phyloP scores from a whole-genome alignment of 1,140 invertebrate genomes.

The Atopsyche davidsoni region DNA sequence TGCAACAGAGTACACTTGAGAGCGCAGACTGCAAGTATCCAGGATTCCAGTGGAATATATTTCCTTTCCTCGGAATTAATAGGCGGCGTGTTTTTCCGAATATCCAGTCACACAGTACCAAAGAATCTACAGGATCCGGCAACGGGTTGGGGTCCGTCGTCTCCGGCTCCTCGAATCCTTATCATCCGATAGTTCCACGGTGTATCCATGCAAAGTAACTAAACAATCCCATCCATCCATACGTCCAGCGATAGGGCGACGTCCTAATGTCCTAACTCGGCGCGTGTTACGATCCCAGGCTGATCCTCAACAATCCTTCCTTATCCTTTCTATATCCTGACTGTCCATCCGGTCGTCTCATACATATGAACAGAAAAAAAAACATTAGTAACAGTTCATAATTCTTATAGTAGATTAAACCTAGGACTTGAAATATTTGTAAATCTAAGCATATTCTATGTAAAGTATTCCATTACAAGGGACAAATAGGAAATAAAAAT shows the following conservation, averaged over 20 bases:
- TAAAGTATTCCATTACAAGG: neutral
- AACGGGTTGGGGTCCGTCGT: neutral
- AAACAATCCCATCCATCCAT: conserved; percentile 10
- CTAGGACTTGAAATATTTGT: conserved; percentile 1
- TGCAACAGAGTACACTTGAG: no score
- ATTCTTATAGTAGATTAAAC: neutral
- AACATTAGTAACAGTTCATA: conserved; percentile 25
- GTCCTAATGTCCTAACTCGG: conserved; percentile 6
- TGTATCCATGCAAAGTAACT: conserved; percentile 1
- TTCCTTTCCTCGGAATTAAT: no score
- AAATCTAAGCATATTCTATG: conserved; percentile 4
- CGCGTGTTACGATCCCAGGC: conserved; percentile 8
- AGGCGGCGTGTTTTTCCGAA: no score
- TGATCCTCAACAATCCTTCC: conserved; percentile 23
- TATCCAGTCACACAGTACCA: neutral
- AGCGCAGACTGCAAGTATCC: no score
- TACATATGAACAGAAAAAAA: conserved; percentile 32
- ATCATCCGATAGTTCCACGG: conserved; percentile 9
- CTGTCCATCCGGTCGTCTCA: conserved; percentile 27
- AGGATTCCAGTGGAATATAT: no score
- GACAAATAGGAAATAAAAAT: neutral
- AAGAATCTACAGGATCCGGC: conserved; percentile 3
- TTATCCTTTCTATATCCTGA: conserved; percentile 22
- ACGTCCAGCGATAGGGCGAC: neutral
- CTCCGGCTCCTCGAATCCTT: conserved; percentile 9